phyloP scores from a whole-genome alignment of 2,113 vertebrate genomes.

The Sinocyclocheilus rhinocerous region DNA sequence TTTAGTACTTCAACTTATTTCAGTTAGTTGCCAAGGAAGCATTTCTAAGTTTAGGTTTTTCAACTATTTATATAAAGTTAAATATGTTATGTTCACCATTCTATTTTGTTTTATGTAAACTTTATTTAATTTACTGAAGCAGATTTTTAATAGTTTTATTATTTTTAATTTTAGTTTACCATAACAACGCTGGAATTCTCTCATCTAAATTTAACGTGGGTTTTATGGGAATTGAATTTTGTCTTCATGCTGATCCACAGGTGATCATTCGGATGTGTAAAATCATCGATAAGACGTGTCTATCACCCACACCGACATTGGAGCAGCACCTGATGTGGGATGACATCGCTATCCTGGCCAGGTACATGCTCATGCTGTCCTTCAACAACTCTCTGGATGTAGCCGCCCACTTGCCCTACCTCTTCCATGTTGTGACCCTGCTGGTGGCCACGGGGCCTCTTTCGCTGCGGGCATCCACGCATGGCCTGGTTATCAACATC shows the following conservation, averaged over 20 bases:
- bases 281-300: constrained; percentile 89
- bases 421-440: constrained; percentile 88
- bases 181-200: background rate
- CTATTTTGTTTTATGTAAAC: background rate
- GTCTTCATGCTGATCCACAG: constrained; percentile 58
- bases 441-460: constrained; percentile 87
- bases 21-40: no score
- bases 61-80: background rate
- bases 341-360: constrained; percentile 85
- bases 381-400: constrained; percentile 90
- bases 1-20: background rate
- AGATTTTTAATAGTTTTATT: background rate
- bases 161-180: background rate
- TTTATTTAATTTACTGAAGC: background rate
- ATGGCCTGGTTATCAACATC: constrained; percentile 88
- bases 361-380: constrained; percentile 90
- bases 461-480: constrained; percentile 86
- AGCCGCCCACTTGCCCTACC: constrained; percentile 87
- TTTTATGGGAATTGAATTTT: background rate
- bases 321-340: constrained; percentile 92
- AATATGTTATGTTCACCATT: background rate
- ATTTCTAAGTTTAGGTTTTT: background rate
- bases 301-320: constrained; percentile 85
- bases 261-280: constrained; percentile 90
- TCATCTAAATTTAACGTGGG: background rate